Base-by-base conservation (phyloP, 2,113 vertebrate species). In the Embiotoca jacksoni region DNA sequence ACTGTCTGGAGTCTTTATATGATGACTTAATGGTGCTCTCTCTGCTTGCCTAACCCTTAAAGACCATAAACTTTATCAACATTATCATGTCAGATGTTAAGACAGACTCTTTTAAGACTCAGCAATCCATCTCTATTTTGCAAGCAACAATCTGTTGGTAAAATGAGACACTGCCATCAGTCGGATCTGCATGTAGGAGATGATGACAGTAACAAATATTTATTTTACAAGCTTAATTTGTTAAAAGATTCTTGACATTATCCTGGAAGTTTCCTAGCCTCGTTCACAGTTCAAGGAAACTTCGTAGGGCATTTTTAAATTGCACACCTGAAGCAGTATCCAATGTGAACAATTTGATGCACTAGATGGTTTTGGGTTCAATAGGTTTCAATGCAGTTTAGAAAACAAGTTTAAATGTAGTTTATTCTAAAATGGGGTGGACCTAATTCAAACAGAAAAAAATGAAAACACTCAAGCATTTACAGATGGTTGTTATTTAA, bases 401-500 rank as follows among this genome's bases (percentile, higher is more conserved):
- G 5, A 50, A 50, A 60, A 23, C 30, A 23, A 31, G 63, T 31
- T 72, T 0, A 31, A 2, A 46, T 61, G 16, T 50, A 35, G 47
- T 56, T 41, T 54, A 1, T 49, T 62, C 32, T 23, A 50, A 31
- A 37, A 31, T 58, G 14, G n/a, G 36, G 16, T 58, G 30, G 13
- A 49, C 31, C 35, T 44, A 47, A 69, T 57, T 44, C 7, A 1
- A 14, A 41, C 30, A 9, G 52, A 30, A 32, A n/a, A 23, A 66
- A 70, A 75, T 11, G 4, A 66, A 47, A 15, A 47, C 3, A 7
- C 37, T 37, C 10, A 56, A 11, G 47, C 33, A 58, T 54, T 64
- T 35, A 33, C 47, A 56, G 11, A 31, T 37, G 32, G 35, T 50
- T 68, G 33, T 15, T 55, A 39, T 55, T 61, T 55, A 47, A 74